Conservation (phyloP, 2,113 vertebrate species). For the Arenaria interpres region DNA sequence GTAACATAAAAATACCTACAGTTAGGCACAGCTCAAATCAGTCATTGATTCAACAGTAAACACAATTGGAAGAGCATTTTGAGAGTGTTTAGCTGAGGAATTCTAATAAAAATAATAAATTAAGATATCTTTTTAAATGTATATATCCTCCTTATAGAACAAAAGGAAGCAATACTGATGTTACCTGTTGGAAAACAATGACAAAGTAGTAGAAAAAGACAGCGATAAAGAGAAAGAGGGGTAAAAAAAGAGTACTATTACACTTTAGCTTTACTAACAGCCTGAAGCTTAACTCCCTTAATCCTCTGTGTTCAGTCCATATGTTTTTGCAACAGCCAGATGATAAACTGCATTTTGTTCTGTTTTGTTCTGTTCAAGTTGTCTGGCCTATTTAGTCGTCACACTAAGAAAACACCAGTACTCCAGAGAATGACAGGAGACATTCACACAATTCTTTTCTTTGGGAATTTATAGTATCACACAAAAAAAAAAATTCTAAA, state of each 20-base stretch:
- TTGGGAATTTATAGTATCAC: not conserved
- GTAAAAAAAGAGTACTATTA: not conserved
- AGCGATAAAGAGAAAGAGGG: not conserved
- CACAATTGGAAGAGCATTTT: not conserved
- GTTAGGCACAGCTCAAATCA: not conserved
- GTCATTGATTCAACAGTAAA: not conserved
- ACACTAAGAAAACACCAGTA: not conserved
- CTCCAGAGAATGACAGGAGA: not conserved
- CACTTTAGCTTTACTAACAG: not conserved
- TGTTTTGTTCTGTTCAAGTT: not conserved
- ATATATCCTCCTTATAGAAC: not conserved
- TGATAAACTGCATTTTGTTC: not conserved
- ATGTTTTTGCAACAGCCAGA: not conserved
- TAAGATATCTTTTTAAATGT: not conserved
- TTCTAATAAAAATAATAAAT: not conserved
- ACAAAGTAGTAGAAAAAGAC: not conserved
- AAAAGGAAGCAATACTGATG: not conserved
- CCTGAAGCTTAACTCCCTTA: not conserved
- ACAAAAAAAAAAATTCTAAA: not conserved
- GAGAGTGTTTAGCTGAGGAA: not conserved
- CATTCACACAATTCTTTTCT: not conserved
- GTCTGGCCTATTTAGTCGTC: not conserved
- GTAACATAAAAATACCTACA: not conserved
- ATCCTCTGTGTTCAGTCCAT: not conserved
- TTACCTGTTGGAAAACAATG: not conserved